phyloP scores from a whole-genome alignment of 2,113 vertebrate genomes.

The Plecotus auritus region DNA sequence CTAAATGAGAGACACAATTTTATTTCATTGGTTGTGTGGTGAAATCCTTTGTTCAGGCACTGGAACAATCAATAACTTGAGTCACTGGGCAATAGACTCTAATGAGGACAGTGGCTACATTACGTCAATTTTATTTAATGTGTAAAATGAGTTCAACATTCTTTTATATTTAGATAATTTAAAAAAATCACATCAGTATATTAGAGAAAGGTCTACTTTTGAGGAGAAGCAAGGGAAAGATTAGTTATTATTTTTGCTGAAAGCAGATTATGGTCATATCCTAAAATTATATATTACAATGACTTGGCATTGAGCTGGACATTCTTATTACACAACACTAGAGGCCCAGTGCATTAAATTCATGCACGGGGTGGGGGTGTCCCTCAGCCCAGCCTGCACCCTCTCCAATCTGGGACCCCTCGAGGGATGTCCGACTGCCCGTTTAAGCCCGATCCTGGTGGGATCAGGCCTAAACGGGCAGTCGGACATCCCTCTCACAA shows the following conservation, averaged over 20 bases:
- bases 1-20: not conserved
- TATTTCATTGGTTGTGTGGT: not conserved
- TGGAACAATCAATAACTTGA: conserved; percentile 1
- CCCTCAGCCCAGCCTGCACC: no score
- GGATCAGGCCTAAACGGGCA: no score
- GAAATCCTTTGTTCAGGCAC: not conserved
- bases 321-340: conserved; percentile 1
- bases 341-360: no score
- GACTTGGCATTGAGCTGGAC: not conserved
- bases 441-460: no score
- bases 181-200: not conserved
- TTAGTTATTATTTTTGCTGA: not conserved
- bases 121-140: conserved; percentile 36
- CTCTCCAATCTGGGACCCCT: no score
- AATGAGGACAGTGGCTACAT: conserved; percentile 13
- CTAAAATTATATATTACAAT: conserved; percentile 40
- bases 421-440: no score
- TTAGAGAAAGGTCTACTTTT: conserved; percentile 30
- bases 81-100: not conserved
- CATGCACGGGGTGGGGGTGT: no score
- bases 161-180: not conserved
- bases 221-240: not conserved
- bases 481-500: no score
- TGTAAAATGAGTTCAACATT: conserved; percentile 39
- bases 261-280: not conserved